Conservation (phyloP, 2,113 vertebrate species). For the Chascanopsetta lugubris region DNA sequence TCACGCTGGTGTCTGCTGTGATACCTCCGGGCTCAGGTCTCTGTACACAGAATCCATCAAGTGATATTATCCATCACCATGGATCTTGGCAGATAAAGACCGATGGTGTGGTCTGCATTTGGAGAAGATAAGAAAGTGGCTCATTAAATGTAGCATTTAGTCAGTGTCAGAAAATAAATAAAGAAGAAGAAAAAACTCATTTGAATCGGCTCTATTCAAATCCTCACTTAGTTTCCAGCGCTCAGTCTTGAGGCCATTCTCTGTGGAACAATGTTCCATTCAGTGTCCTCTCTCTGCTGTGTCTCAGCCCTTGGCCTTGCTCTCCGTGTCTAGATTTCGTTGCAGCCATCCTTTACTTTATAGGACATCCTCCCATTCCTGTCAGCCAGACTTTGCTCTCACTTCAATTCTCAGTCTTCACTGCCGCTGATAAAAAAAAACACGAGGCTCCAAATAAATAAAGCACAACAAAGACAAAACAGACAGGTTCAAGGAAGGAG, state of each 20-base stretch:
- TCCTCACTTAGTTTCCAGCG: slow-evolving; percentile 46
- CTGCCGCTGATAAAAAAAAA: slow-evolving; percentile 15
- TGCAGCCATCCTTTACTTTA: slow-evolving; percentile 48
- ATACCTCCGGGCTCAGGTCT: slow-evolving; percentile 34
- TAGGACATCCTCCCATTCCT: slow-evolving; percentile 35
- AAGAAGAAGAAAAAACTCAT: not conserved
- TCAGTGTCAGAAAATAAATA: slow-evolving; percentile 35
- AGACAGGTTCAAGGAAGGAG: slow-evolving; percentile 20
- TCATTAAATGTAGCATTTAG: slow-evolving; percentile 35
- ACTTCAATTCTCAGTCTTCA: slow-evolving; percentile 31
- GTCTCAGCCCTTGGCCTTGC: slow-evolving; percentile 37
- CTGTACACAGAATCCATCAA: slow-evolving; percentile 44
- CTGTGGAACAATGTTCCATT: slow-evolving; percentile 52
- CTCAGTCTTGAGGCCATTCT: slow-evolving; percentile 55
- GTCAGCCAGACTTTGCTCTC: slow-evolving; percentile 37
- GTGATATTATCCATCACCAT: slow-evolving; percentile 61
- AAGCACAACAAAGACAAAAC: slow-evolving; percentile 12
- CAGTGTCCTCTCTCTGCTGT: slow-evolving; percentile 42
- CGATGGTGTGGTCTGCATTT: slow-evolving; percentile 48
- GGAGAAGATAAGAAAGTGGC: slow-evolving; percentile 25
- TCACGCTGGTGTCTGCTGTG: slow-evolving; percentile 51
- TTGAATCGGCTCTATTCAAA: slow-evolving; percentile 19
- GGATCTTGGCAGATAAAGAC: slow-evolving; percentile 48
- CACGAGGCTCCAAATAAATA: slow-evolving; percentile 23
- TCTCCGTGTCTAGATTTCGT: slow-evolving; percentile 41